These are phyloP conservation scores for Lutjanus campechanus DNA, from an alignment of 2,797 vertebrate species.

Conservation along the genomic window DNA sequence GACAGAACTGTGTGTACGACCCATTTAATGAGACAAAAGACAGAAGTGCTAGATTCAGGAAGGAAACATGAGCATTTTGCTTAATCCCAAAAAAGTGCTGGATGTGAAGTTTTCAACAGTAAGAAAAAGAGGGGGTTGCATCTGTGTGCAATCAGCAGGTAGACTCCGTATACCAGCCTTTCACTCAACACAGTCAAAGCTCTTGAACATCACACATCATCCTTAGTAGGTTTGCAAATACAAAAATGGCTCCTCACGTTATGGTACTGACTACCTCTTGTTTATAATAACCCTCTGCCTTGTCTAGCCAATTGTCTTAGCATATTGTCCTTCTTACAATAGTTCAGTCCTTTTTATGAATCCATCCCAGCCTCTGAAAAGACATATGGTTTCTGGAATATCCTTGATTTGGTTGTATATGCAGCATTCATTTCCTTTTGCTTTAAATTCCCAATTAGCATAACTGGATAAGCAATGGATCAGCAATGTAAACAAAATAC, in stretches of 20 bases:
- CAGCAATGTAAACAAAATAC: not conserved
- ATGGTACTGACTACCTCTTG: not conserved
- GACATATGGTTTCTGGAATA: conserved; percentile 3
- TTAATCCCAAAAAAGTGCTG: too few species aligned
- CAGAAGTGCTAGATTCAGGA: too few species aligned
- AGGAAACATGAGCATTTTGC: not conserved
- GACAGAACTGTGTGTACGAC: too few species aligned
- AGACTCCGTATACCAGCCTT: not conserved
- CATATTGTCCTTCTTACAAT: not conserved
- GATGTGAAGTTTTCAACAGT: not conserved
- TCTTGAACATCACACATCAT: not conserved
- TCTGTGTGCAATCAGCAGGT: not conserved
- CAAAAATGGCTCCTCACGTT: not conserved
- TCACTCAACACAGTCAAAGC: not conserved
- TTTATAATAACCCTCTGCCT: not conserved
- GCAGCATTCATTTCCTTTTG: not conserved
- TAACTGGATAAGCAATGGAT: not conserved
- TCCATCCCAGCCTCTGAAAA: not conserved
- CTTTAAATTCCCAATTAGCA: not conserved
- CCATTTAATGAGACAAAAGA: too few species aligned
- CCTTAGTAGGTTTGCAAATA: not conserved
- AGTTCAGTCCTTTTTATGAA: not conserved
- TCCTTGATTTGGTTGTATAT: not conserved
- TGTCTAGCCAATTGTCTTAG: not conserved
- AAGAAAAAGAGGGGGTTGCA: not conserved